Base-by-base conservation (phyloP, 2,113 vertebrate genomes). In the Romanogobio albipinnatus region DNA sequence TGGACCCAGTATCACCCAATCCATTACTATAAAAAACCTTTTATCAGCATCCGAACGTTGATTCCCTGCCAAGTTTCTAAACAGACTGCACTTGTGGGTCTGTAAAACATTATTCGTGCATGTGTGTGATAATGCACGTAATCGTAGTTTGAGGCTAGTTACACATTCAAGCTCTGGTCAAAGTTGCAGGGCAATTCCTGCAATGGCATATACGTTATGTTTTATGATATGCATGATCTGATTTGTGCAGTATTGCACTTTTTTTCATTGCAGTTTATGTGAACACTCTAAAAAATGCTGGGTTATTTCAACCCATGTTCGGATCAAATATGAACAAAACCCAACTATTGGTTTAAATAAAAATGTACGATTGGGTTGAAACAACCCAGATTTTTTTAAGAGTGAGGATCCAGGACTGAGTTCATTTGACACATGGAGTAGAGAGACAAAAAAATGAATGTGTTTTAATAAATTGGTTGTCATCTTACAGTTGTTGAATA, bases 1-100 rank as follows among this genome's bases (percentile, higher is more conserved):
- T 58, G 49, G 66, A 53, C 81, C 51, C 29, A 14, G 47, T 39
- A n/a, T 56, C 64, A 82, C 33, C 19, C 14, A n/a, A 47, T 59
- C 15, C 64, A 70, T 17, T n/a, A 11, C 39, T 10, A 33, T 59
- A 80, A 29, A 80, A 45, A 80, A 73, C 5, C 6, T 13, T 80
- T 71, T 62, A 79, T 82, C 80, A 56, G 2, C 45, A 51, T 9
- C 29, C 58, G 49, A 58, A 49, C 22, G 43, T 81, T 82, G 64
- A 82, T 24, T 68, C 22, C 7, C 33, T 71, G 81, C 51, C 49
- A 82, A 58, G 49, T 36, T 73, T 58, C 11, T 10, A 53, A 39
- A 56, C 62, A 73, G 33, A 19, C 29, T 56, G 45, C 19, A 62
- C 17, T 15, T 39, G 68, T 51, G 43, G 58, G 26, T 29, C 61